A percentile compares a stretch with the other conserved stretches of the same genome.
These are phyloP conservation scores for Pseudomyrmex sp. DNA, from an alignment of 1,140 invertebrate species.

Conservation along the genomic window DNA sequence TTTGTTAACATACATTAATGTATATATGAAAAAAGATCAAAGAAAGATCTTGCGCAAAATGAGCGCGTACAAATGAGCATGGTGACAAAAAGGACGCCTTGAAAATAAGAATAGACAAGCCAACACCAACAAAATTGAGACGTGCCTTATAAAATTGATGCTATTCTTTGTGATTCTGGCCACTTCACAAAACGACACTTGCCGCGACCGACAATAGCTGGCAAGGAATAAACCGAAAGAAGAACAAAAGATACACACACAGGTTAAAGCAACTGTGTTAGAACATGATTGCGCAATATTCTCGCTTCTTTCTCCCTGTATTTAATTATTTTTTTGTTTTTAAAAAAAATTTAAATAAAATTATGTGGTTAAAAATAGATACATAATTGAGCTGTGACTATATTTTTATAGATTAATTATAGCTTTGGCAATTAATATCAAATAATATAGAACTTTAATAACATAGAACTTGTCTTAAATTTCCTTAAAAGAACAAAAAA, in stretches of 20 bases:
- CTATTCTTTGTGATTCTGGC: background rate
- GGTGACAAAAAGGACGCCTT: background rate
- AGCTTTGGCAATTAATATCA: background rate
- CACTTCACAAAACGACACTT: constrained; percentile 16
- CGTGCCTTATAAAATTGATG: constrained; percentile 17
- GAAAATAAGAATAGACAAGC: constrained; percentile 30
- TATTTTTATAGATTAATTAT: background rate
- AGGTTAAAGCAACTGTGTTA: background rate
- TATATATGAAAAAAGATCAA: background rate
- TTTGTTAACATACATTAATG: no score
- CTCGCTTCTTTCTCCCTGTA: no score
- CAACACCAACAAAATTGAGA: background rate
- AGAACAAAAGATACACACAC: background rate
- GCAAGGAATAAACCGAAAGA: background rate
- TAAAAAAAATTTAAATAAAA: no score
- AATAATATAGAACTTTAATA: background rate
- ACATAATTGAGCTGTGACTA: background rate
- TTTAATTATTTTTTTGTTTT: no score
- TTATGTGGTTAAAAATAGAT: background rate
- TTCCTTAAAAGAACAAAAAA: background rate
- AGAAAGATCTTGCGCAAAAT: background rate
- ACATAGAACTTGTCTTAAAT: background rate
- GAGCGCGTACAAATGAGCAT: background rate
- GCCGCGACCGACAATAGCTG: background rate
- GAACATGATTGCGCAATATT: background rate